Conservation (phyloP, 2,797 vertebrate genomes). For the Distichodus sexfasciatus region DNA sequence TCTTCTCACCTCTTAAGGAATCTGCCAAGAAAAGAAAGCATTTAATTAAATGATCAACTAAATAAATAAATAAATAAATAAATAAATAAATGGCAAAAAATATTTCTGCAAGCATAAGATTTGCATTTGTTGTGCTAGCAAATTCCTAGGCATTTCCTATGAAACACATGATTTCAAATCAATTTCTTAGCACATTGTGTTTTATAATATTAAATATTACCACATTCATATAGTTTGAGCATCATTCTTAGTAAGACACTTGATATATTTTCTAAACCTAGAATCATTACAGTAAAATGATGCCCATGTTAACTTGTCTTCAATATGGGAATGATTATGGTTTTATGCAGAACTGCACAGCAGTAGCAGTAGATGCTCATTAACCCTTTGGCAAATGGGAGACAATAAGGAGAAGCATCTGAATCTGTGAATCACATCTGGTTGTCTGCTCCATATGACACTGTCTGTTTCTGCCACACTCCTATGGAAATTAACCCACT, state of each 20-base stretch:
- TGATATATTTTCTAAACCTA: too few relatives aligned
- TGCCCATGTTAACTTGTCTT: background rate
- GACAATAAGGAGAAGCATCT: background rate
- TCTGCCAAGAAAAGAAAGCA: conserved; percentile 72
- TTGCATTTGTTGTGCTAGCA: too few relatives aligned
- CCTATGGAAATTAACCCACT: conserved; percentile 10
- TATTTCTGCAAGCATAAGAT: too few relatives aligned
- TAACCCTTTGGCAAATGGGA: background rate
- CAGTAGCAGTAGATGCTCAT: background rate
- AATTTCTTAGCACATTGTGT: too few relatives aligned
- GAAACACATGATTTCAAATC: too few relatives aligned
- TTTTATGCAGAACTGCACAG: background rate
- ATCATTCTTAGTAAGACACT: too few relatives aligned
- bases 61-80: too few relatives aligned
- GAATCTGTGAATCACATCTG: background rate
- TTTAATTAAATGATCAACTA: too few relatives aligned
- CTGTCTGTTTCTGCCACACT: background rate
- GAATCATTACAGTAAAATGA: background rate
- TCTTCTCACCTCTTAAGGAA: conserved; percentile 94
- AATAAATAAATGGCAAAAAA: too few relatives aligned
- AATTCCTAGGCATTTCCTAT: too few relatives aligned
- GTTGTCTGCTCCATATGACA: conserved; percentile 10
- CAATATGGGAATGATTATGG: background rate
- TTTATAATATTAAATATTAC: too few relatives aligned
- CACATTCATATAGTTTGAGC: too few relatives aligned